Base-by-base conservation (phyloP, 2,888 invertebrate genomes). In the Liopterus haemorrhoidalis region DNA sequence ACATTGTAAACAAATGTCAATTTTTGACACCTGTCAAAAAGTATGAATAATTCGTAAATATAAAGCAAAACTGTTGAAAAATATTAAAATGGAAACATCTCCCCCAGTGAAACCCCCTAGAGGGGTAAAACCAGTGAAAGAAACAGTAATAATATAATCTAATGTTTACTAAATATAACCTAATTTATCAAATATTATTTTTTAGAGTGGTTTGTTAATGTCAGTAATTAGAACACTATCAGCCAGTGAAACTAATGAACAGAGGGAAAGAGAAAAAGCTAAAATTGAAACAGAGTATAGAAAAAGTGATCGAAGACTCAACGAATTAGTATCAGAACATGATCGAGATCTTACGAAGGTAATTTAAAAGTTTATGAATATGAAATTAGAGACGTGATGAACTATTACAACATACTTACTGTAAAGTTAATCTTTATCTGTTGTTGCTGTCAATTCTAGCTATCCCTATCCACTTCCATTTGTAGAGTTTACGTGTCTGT, bases 161-260 rank as follows among this genome's bases (percentile, higher is more conserved):
- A 39, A 46, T 30, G 27, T 25, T 37, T 40, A 49, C 18, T 27
- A 30, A 16, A 18, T 14, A 22, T 38, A 1, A 39, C 15, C 19
- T 35, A 11, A 32, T 39, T 14, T 37, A 46, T n/a, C n/a, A 38
- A 22, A 48, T 31, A 43, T 48, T 47, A 43, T 19, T 48, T 60
- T 60, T 31, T 67, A 88, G 88, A 85, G 85, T 65, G 87, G 89
- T 44, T 74, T 89, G 45, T 72, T 97, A 55, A 95, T 96, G 82
- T 90, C 92, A 46, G 94, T 97, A 33, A 94, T 97, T 54, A 81
- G 94, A 53, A 92, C 94, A 0, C 70, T 97, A 47, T 94, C 94
- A 18, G 87, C 93, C 5, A 92, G 92, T 71, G 92, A 91, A 66
- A 92, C 90, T 3, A 89, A 89, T 63, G 93, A 93, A 63, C 91